Base-by-base conservation (phyloP, 2,797 vertebrate species). In the Pseudopleuronectes americanus region DNA sequence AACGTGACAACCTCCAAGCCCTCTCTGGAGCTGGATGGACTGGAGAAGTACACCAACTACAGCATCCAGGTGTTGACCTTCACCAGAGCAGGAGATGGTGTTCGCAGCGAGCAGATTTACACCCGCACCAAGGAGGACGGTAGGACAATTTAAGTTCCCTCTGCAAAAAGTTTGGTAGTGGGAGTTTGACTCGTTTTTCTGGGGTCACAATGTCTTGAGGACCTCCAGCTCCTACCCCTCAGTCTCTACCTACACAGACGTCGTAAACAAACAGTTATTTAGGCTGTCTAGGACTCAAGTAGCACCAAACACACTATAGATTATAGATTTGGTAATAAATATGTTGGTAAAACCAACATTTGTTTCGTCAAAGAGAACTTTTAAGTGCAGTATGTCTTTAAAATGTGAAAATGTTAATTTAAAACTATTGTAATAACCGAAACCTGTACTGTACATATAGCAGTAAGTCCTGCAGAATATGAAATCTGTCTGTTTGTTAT, bases 31-130 rank as follows among this genome's bases (percentile, higher is more conserved):
- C 92, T 99, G 90, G 97, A 97, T 0, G 96, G 96, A 6, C 90
- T 99, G 79, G 97, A 99, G 87, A 99, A 99, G 81, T 99, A 97
- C 77, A 99, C 97, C 86, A 99, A 99, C 92, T 99, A 99, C 90
- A 99, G 97, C 88, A 97, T 99, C 87, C 97, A 99, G 87, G 97
- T 99, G 84, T 64, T 99, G 92, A 94, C 97, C 65, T 99, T 98
- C 82, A 99, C 97, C 31, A 90, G 96, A n/a, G 97, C 97, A 0
- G 97, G 97, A 7, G 97, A 99, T 0, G 97, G 97, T 0, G 97
- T 97, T 24, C 94, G 97, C 72, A 99, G 97, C 0, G 97, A 98
- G 76, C 97, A 98, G 93, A 97, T 98, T 88, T 99, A 98, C 83
- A 98, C 96, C 14, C 95, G 97, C 77, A 99, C 97, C 82, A 98